Base-by-base conservation (phyloP, 37 sponge, comb jelly and placozoan genomes). In the Oscarella lobularis region DNA sequence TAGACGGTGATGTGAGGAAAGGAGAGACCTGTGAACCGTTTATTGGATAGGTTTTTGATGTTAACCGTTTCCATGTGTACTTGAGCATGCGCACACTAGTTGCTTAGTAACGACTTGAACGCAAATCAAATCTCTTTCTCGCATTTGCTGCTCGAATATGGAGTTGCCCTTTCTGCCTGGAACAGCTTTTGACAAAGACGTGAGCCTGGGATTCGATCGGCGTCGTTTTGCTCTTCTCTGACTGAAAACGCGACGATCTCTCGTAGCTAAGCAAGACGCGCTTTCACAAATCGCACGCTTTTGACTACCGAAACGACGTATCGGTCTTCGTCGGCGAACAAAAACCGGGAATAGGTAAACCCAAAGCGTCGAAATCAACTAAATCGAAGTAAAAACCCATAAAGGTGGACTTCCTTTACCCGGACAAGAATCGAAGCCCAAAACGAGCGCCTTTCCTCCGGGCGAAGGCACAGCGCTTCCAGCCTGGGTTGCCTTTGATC, bases 401-500 rank as follows among this genome's bases (percentile, higher is more conserved):
- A 68, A 68, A 14, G 85, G 92, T 65, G 96, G 96, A 30, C 60
- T 85, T 69, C 78, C 73, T 0, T 74, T 87, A 1, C 90, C 76
- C 20, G 97, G 97, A 33, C 85, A 84, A 67, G 60, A 55, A 2
- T 75, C 79, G 2, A 36, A 72, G 20, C 74, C 78, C 36, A 88
- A 81, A 32, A 67, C 39, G 27, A 93, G 87, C 40, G 77, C 85
- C 14, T 94, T 82, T 41, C 99, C 99, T 29, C 83, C 83, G 35
- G 91, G 92, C 32, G 67, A 81, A 0, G 95, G 95, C 29, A 78
- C 78, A 34, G 74, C 86, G 31, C 73, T 87, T 55, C 99, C 99
- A 5, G 89, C 99, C 1, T 97, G 99, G 99, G 88, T 97, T 36
- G 99, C 95, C 54, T 94, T 93, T 79, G 99, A 97, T 79, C 81